Evolutionary conservation across 2,888 invertebrate species (phyloP).

Genomic region (Atrina japonica): DNA sequence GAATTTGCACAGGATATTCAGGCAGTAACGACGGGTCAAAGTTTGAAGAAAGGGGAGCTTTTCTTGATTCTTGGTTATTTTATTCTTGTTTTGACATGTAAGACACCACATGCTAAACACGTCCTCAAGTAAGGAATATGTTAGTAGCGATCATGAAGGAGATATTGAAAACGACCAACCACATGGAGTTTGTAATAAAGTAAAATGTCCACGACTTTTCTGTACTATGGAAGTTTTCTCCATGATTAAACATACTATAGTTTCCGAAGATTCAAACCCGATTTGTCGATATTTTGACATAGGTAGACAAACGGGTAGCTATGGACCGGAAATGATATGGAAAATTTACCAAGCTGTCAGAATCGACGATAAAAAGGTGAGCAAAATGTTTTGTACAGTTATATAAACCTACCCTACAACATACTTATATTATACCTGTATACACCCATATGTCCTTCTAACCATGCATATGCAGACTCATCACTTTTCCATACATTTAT

Average conservation of each 20-base stretch:
- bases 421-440: too few species aligned
- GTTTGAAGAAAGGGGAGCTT: too few species aligned
- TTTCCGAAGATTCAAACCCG: slow-evolving; percentile 83
- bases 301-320: slow-evolving; percentile 89
- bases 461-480: too few species aligned
- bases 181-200: neutral
- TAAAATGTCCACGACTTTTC: slow-evolving; percentile 5
- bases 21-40: too few species aligned
- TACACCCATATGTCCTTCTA: too few species aligned
- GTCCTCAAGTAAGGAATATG: neutral
- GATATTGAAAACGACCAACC: slow-evolving; percentile 1
- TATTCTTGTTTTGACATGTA: neutral
- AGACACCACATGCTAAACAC: slow-evolving; percentile 1
- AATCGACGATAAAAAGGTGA: slow-evolving; percentile 94
- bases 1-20: too few species aligned
- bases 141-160: neutral
- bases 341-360: slow-evolving; percentile 93
- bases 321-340: slow-evolving; percentile 95
- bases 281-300: slow-evolving; percentile 93
- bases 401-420: neutral
- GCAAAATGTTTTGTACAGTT: slow-evolving; percentile 64
- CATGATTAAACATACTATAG: slow-evolving; percentile 73
- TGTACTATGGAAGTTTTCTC: slow-evolving; percentile 75
- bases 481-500: too few species aligned
- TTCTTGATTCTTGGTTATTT: too few species aligned